Conservation (phyloP, 2,797 vertebrate genomes). For the Eulemur mongoz region DNA sequence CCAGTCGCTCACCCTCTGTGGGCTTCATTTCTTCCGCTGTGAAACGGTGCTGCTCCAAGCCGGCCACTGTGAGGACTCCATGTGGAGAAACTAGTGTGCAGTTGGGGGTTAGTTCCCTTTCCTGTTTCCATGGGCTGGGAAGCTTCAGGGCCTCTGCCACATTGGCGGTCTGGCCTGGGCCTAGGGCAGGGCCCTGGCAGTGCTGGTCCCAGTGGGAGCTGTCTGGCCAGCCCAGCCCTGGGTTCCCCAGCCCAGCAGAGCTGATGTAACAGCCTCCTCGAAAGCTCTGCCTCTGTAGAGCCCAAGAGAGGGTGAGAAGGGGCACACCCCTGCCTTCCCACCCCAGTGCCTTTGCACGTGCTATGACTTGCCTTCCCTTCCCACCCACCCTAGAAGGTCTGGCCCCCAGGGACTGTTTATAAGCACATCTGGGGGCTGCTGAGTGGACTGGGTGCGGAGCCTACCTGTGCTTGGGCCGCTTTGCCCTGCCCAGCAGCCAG, state of each 20-base stretch:
- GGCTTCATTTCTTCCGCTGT: not conserved
- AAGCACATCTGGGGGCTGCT: not conserved
- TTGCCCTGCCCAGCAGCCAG: not conserved
- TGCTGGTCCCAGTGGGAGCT: not conserved
- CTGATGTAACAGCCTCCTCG: not conserved
- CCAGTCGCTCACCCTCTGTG: not conserved
- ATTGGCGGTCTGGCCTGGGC: not conserved
- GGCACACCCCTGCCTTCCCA: not conserved
- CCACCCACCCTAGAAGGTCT: not conserved
- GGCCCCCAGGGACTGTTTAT: too few species aligned
- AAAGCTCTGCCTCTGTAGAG: not conserved
- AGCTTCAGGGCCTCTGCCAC: not conserved
- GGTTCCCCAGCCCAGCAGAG: not conserved
- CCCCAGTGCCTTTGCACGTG: not conserved
- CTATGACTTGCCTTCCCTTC: not conserved
- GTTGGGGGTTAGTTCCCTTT: not conserved
- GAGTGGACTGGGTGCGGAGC: not conserved
- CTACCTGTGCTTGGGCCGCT: not conserved
- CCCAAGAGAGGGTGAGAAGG: not conserved
- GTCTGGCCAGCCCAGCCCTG: not conserved
- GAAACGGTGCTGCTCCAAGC: rapidly evolving
- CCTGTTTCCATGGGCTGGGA: not conserved
- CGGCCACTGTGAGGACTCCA: not conserved
- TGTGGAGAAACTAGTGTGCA: not conserved
- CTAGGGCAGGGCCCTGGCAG: not conserved